Evolutionary conservation across 2,888 invertebrate species (phyloP), one percentile per base, ranked within the genome.

Genomic region (Leptinotarsa juncta): DNA sequence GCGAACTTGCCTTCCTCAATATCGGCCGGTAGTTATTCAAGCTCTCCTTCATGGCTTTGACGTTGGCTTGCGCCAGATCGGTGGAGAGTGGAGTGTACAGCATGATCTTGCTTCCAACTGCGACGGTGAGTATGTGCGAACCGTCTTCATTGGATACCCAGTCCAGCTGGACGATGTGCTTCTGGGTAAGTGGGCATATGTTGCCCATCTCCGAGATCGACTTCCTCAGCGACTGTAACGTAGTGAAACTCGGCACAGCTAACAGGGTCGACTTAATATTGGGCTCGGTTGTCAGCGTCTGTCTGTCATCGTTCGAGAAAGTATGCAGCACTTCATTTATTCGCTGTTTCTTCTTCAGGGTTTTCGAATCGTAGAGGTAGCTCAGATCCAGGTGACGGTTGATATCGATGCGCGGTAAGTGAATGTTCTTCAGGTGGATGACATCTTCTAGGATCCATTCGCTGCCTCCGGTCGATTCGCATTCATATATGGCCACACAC

Each of bases 121-220:
- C 97, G 0, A 99, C 97, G 0, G 99, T 99, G 55, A 99, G 88
- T 82, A 99, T 96, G 87, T 99, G 99, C 0, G 97, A 97, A 1
- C 99, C 99, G 86, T 99, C 99, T 88, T 99, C 99, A 82, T 98
- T 97, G 0, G 98, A 98, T 15, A 99, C 98, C 99, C 99, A 99
- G 89, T 99, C 99, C 55, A 99, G 89, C 85, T 98, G 98, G 0
- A 98, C 97, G 42, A 97, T 89, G 88, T 97, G 96, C 87, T 97
- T 97, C 86, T 97, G 97, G 0, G 96, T 96, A 53, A 97, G 87
- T 0, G 96, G 96, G 83, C 96, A 96, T 0, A 96, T 96, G 86
- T 96, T 97, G 4, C 96, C 97, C 85, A 96, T 95, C 87, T 97
- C 96, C 82, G 95, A 95, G 57, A 97, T 96, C 62, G 96, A 95